A percentile compares a stretch with the other conserved stretches of the same genome.
Conservation (phyloP, 2,113 vertebrate species). For the Penelope pileata region DNA sequence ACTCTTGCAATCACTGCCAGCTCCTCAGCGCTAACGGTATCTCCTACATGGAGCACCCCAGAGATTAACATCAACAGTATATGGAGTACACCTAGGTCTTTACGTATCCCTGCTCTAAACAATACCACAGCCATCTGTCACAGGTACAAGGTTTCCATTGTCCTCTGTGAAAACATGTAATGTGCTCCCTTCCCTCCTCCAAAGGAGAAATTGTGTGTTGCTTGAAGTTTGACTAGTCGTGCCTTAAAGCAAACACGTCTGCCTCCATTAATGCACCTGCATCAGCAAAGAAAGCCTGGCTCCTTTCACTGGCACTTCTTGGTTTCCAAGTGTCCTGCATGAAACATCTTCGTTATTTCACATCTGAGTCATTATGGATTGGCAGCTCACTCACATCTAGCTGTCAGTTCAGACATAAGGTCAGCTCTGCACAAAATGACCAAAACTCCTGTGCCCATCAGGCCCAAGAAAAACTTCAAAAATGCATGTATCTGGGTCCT, state of each 20-base stretch:
- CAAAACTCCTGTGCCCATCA: not conserved
- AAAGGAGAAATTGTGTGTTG: not conserved
- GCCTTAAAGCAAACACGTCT: constrained; percentile 46
- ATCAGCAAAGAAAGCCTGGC: constrained; percentile 23
- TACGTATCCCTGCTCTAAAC: not conserved
- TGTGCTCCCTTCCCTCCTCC: not conserved
- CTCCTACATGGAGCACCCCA: not conserved
- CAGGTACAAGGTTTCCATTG: not conserved
- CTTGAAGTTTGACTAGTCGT: not conserved
- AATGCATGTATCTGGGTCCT: not conserved
- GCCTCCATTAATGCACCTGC: not conserved
- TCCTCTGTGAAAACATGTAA: not conserved
- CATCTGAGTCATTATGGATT: not conserved
- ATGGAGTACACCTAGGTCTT: not conserved
- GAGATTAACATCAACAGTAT: not conserved
- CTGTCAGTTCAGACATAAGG: not conserved
- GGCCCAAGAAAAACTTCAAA: not conserved
- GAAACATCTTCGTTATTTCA: constrained; percentile 29
- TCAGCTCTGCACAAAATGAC: not conserved
- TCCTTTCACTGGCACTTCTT: not conserved
- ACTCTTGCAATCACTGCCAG: not conserved
- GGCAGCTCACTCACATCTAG: not conserved
- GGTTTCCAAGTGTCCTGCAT: constrained; percentile 7
- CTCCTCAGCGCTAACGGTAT: not conserved
- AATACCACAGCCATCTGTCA: not conserved